Conservation (phyloP, 2,113 vertebrate genomes). For the Cynopterus brachyotis region DNA sequence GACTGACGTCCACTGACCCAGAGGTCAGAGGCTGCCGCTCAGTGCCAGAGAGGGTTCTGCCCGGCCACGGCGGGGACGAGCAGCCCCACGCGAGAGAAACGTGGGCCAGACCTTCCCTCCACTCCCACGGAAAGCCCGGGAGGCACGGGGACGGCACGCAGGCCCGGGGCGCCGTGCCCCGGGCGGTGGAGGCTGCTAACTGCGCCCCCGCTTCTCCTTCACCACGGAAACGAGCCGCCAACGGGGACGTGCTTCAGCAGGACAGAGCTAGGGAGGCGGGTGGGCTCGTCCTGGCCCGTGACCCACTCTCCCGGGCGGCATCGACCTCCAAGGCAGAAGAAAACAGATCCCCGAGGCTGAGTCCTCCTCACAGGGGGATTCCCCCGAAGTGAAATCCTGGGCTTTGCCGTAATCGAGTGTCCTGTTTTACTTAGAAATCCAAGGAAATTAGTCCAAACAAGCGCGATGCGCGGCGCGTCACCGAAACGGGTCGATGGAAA, state of each 20-base stretch:
- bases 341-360: not conserved
- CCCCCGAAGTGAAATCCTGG: not conserved
- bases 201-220: not conserved
- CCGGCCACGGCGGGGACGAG: too few relatives aligned
- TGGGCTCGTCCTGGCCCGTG: not conserved
- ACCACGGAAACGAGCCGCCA: not conserved
- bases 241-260: too few relatives aligned
- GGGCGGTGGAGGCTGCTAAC: not conserved
- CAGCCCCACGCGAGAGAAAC: too few relatives aligned
- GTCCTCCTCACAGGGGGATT: not conserved
- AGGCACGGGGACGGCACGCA: too few relatives aligned
- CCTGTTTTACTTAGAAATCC: not conserved
- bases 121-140: too few relatives aligned
- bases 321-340: not conserved
- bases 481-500: not conserved
- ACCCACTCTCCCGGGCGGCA: not conserved
- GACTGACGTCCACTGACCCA: too few relatives aligned
- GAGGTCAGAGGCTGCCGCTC: too few relatives aligned
- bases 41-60: too few relatives aligned
- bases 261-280: not conserved
- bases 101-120: too few relatives aligned
- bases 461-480: not conserved
- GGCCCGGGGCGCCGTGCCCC: too few relatives aligned
- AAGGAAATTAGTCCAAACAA: not conserved
- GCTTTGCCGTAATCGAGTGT: not conserved